Percentiles rank a stretch among this genome's conserved stretches.
These are phyloP conservation scores for Lepus oiostolus DNA, from an alignment of 2,797 vertebrate genomes.

Conservation along the genomic window DNA sequence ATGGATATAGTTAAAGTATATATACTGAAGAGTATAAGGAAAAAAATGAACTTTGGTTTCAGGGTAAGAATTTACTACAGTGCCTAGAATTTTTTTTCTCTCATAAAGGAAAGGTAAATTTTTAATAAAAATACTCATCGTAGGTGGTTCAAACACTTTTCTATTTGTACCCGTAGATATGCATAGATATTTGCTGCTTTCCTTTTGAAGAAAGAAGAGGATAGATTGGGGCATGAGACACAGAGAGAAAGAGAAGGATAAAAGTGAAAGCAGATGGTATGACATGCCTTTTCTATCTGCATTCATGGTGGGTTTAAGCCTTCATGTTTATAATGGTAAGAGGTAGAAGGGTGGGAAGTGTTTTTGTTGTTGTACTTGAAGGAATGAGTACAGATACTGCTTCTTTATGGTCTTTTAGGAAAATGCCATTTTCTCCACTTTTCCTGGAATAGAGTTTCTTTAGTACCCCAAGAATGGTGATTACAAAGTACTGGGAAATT, in stretches of 20 bases:
- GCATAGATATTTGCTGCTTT: background rate
- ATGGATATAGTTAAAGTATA: background rate
- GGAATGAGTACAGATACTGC: background rate
- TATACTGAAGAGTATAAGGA: background rate
- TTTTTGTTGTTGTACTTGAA: background rate
- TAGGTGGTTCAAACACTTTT: background rate
- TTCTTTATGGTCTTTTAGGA: background rate
- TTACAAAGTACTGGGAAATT: background rate
- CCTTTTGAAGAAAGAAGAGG: background rate
- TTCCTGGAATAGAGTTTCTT: background rate
- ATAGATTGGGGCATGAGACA: background rate
- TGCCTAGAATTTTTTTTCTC: background rate
- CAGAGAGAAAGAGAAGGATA: no score
- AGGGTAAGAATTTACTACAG: background rate
- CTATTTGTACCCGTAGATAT: background rate
- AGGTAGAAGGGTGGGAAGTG: background rate
- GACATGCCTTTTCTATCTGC: background rate
- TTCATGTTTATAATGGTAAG: background rate
- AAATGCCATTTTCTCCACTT: background rate
- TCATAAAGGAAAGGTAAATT: background rate
- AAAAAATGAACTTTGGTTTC: background rate
- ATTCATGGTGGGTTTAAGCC: background rate
- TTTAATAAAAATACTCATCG: background rate
- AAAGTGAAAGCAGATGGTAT: background rate
- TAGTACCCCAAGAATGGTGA: background rate